Percentiles rank a stretch among this genome's conserved stretches.
Evolutionary conservation across 2,113 vertebrate genomes (phyloP).

Genomic region (Mirounga angustirostris): DNA sequence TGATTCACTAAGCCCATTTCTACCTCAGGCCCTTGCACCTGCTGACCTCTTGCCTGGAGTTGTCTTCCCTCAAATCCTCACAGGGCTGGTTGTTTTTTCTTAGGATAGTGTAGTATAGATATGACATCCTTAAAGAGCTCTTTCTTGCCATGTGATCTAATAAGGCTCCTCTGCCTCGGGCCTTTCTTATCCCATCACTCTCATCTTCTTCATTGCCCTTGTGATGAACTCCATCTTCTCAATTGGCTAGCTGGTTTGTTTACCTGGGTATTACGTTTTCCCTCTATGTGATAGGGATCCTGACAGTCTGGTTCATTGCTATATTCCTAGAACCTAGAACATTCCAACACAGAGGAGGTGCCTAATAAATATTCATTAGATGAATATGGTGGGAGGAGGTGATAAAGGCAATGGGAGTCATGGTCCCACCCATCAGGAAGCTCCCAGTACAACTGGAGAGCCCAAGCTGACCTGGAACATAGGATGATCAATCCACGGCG

Average conservation of each 20-base stretch:
- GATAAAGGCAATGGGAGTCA: not conserved
- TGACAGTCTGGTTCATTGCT: not conserved
- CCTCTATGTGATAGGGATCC: not conserved
- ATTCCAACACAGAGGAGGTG: not conserved
- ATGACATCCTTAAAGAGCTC: not conserved
- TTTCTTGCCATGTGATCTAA: not conserved
- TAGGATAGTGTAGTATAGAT: not conserved
- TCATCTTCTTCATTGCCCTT: not conserved
- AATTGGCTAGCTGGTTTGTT: not conserved
- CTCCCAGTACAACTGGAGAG: rapidly evolving
- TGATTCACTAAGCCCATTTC: not conserved
- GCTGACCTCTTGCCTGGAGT: not conserved
- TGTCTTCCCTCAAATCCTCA: not conserved
- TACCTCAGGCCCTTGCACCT: not conserved
- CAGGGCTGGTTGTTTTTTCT: not conserved
- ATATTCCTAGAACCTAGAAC: not conserved
- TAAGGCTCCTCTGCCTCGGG: not conserved
- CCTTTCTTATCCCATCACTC: not conserved
- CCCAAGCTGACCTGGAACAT: rapidly evolving
- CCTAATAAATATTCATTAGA: not conserved
- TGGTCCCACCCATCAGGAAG: not conserved
- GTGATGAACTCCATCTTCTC: not conserved
- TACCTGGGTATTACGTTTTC: not conserved
- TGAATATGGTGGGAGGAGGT: not conserved
- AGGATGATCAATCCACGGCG: rapidly evolving